Conservation (phyloP, 1,140 invertebrate genomes). For the Mesaphorura yosii region DNA sequence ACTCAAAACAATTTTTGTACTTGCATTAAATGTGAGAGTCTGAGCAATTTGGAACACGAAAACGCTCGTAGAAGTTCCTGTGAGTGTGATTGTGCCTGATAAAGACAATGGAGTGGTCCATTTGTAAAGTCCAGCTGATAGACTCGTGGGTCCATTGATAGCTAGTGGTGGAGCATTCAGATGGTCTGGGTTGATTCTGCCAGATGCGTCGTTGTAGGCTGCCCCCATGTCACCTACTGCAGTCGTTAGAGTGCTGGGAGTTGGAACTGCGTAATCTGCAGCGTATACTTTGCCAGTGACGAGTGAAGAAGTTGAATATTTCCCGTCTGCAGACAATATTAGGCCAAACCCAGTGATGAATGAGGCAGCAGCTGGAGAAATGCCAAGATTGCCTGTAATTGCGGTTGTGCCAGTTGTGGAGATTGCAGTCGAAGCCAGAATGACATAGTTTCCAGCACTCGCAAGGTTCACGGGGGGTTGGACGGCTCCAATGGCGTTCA, state of each 20-base stretch:
- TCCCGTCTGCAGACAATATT: not conserved
- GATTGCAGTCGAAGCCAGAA: not conserved
- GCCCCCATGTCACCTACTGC: not conserved
- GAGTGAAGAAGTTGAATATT: not conserved
- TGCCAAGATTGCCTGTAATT: constrained; percentile 1
- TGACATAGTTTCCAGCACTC: not conserved
- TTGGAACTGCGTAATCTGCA: not conserved
- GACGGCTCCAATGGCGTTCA: too few species aligned
- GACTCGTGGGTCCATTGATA: not conserved
- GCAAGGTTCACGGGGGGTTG: not conserved
- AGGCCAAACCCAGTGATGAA: constrained; percentile 1
- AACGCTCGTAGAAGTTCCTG: not conserved
- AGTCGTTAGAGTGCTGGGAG: not conserved
- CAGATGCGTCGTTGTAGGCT: not conserved
- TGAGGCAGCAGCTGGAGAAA: not conserved
- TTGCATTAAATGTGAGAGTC: not conserved
- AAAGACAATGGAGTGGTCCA: not conserved
- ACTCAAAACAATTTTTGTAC: not conserved
- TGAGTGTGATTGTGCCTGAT: not conserved
- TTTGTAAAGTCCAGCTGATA: not conserved
- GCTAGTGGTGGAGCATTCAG: not conserved
- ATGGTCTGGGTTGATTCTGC: not conserved
- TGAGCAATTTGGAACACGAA: constrained; percentile 3
- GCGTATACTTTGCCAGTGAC: not conserved
- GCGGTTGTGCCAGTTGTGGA: not conserved